Evolutionary conservation across 2,113 vertebrate species (phyloP), one percentile per base, ranked within the genome.

Genomic region (Heterotis niloticus): DNA sequence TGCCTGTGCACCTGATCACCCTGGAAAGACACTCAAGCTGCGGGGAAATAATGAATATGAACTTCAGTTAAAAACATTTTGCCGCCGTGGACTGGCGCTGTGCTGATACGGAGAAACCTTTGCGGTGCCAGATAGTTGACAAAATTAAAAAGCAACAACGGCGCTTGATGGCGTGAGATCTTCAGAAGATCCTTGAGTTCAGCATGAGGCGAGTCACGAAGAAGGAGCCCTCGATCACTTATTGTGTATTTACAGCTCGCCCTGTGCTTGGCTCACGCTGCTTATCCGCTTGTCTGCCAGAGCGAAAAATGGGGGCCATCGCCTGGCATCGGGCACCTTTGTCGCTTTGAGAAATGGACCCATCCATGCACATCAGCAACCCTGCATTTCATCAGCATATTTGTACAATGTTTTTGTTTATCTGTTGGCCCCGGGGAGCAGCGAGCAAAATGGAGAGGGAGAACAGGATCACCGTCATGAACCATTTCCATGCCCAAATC

Each of bases 401-500:
- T 72, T 54, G 69, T n/a, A 72, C 54, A 72, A 72, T 72, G 44
- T 72, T 44, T 44, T 72, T 51, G 51, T 23, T 51, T 72, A 54
- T 62, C 59, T 62, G 59, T 20, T 20, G 18, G 13, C 13, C 18
- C 12, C 34, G 7, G 59, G 59, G 18, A 62, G 59, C 18, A 62
- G 13, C 13, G 18, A 2, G 59, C 10, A 18, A 20, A n/a, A 23
- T 10, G 17, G 23, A 23, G 64, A 18, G n/a, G 64, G n/a, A 65
- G n/a, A 65, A 65, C 10, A 23, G n/a, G 64, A 65, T n/a, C n/a
- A 23, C 17, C 17, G 23, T 18, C 59, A 44, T 16, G 18, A 62
- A 16, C 59, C 18, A 20, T 20, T 20, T 62, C 59, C 59, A 11
- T 62, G 13, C 18, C 59, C 59, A 20, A 62, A 16, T 20, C 10